phyloP scores from a whole-genome alignment of 2,888 invertebrate genomes.

The Sabellastarte sp. region DNA sequence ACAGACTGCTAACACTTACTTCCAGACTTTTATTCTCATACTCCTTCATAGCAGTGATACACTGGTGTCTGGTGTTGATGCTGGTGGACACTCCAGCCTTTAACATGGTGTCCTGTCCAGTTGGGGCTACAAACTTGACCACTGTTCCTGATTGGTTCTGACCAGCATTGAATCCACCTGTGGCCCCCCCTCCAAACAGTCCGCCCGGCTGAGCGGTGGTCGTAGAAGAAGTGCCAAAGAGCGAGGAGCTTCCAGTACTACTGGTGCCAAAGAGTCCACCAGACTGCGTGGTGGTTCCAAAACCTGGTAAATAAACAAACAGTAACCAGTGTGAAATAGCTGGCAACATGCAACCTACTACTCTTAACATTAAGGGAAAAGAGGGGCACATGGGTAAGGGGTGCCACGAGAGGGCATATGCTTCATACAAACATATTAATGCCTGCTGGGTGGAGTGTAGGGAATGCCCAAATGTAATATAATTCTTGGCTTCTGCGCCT shows the following conservation, averaged over 20 bases:
- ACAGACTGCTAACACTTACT: no score
- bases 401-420: no score
- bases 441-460: no score
- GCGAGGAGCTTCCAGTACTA: slow-evolving; percentile 9
- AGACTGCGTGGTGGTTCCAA: neutral
- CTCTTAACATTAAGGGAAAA: no score
- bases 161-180: slow-evolving; percentile 1
- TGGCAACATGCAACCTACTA: no score
- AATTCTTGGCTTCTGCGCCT: no score
- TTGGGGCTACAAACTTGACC: slow-evolving; percentile 82
- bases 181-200: slow-evolving; percentile 4
- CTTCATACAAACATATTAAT: no score
- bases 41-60: slow-evolving; percentile 98
- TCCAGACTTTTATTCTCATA: slow-evolving; percentile 93
- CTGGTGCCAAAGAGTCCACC: slow-evolving; percentile 7
- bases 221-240: slow-evolving; percentile 13
- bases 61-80: slow-evolving; percentile 91
- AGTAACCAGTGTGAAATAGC: no score
- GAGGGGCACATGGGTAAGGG: no score
- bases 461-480: no score
- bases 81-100: slow-evolving; percentile 78
- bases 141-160: slow-evolving; percentile 36
- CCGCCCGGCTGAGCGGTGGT: neutral
- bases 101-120: slow-evolving; percentile 73
- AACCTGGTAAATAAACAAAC: no score